Percentiles rank a stretch among this genome's conserved stretches.
Conservation (phyloP, 2,113 vertebrate genomes). For the Cryptotis parvus region DNA sequence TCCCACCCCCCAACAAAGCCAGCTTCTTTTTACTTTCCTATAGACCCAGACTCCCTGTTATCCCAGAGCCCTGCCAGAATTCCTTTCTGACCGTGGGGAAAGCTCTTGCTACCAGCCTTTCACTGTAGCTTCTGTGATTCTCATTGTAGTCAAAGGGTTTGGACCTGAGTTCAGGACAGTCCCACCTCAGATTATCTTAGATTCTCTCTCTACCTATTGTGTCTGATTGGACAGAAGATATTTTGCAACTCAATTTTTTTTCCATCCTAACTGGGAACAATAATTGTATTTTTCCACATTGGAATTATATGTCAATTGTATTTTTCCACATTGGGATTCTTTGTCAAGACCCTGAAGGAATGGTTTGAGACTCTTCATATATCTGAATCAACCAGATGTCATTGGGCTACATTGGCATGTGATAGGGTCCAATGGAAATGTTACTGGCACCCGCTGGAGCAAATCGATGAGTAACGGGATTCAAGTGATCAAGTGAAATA, state of each 20-base stretch:
- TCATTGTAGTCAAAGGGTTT: neutral
- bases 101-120: accelerated
- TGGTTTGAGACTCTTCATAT: no score
- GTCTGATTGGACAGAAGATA: neutral
- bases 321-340: no score
- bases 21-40: neutral
- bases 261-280: neutral
- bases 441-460: no score
- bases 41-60: neutral
- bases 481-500: no score
- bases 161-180: no score
- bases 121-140: neutral
- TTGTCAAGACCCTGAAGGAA: no score
- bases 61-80: neutral
- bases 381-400: no score
- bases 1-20: neutral
- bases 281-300: neutral
- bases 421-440: no score
- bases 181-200: no score
- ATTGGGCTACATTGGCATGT: no score
- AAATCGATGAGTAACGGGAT: no score
- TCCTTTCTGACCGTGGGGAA: neutral
- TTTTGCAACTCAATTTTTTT: neutral
- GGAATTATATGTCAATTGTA: neutral
- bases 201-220: no score